Evolutionary conservation across 30 jellyfish, hydroid and myxozoan genomes (phyloP).

Genomic region (Aurelia sp.): DNA sequence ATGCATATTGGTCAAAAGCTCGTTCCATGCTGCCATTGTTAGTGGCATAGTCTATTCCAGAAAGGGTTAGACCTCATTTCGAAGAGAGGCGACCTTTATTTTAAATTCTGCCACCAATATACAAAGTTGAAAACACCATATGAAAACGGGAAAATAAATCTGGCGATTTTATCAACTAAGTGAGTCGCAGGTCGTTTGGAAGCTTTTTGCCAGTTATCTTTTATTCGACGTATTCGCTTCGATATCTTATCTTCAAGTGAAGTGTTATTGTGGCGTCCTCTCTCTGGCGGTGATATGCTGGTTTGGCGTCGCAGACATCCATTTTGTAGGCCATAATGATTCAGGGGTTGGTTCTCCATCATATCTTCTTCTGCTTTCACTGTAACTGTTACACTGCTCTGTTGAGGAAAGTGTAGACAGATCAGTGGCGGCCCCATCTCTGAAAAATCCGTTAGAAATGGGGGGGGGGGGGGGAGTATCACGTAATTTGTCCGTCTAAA

Average conservation of each 20-base stretch:
- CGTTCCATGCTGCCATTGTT: no score
- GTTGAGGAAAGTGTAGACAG: background rate
- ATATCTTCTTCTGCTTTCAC: conserved; percentile 42
- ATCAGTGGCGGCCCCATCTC: no score
- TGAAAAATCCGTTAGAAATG: no score
- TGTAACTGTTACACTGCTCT: conserved; percentile 53
- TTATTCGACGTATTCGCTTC: conserved; percentile 2
- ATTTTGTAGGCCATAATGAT: conserved; percentile 28
- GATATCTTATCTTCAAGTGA: conserved; percentile 13
- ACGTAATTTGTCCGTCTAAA: no score
- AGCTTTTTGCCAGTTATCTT: conserved; percentile 41
- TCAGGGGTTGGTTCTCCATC: conserved; percentile 23
- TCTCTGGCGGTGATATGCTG: conserved; percentile 12
- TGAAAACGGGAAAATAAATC: conserved; percentile 54
- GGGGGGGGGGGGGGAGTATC: no score
- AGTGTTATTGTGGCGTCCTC: background rate
- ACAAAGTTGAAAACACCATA: conserved; percentile 50
- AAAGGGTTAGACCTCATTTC: no score
- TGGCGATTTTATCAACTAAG: conserved; percentile 57
- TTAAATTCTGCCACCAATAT: conserved; percentile 63
- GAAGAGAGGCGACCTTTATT: background rate
- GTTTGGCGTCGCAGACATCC: conserved; percentile 42
- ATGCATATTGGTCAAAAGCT: no score
- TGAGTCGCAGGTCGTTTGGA: conserved; percentile 47
- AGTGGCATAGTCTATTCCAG: no score